Conservation (phyloP, 2,797 vertebrate genomes). For the Cephalopachus bancanus region DNA sequence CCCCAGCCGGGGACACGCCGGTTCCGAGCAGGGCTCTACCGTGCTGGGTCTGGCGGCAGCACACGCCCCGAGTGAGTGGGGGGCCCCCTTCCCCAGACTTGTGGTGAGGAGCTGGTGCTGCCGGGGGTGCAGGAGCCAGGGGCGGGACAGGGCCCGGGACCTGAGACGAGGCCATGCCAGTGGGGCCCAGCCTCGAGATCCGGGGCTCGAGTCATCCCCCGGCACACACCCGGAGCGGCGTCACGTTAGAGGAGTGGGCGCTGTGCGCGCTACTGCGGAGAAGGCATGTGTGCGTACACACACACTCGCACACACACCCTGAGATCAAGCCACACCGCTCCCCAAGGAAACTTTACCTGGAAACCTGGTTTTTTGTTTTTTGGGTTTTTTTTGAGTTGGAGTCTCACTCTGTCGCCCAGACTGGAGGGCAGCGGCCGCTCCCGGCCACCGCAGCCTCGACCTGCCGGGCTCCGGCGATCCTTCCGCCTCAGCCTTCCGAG, state of each 20-base stretch:
- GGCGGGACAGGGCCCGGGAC: neutral
- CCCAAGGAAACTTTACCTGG: neutral
- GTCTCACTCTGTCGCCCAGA: too few species aligned
- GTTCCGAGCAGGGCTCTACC: neutral
- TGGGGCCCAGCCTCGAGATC: too few species aligned
- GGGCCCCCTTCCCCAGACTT: neutral
- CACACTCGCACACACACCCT: neutral
- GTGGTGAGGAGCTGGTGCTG: neutral
- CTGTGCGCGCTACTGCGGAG: neutral
- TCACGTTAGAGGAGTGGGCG: neutral
- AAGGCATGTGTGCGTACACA: neutral
- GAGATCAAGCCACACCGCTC: neutral
- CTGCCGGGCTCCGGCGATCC: too few species aligned
- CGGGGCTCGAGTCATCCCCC: neutral
- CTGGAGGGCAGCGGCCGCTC: too few species aligned
- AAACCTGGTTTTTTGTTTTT: neutral
- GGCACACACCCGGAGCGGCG: rapidly evolving
- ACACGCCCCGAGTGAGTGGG: rapidly evolving
- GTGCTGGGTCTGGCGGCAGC: neutral
- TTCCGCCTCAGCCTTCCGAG: too few species aligned
- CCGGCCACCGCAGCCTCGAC: too few species aligned
- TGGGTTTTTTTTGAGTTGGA: too few species aligned
- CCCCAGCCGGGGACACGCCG: neutral
- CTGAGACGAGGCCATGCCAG: neutral
- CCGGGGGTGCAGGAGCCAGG: neutral